These are phyloP conservation scores for Agrilus biguttatus DNA, from an alignment of 2,888 invertebrate species.

Conservation along the genomic window DNA sequence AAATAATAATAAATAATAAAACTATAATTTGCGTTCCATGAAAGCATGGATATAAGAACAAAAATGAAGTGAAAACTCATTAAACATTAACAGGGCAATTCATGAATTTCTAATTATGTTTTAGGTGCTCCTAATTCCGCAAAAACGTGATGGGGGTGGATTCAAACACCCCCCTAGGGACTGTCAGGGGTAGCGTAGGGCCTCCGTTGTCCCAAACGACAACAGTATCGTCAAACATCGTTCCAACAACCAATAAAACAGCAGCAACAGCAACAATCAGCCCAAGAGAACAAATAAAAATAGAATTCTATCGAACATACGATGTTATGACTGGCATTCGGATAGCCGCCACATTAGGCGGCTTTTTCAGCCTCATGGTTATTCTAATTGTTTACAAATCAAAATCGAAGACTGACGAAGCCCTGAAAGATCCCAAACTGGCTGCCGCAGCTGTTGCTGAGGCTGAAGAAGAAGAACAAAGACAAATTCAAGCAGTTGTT, in stretches of 20 bases:
- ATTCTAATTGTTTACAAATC: slow-evolving; percentile 84
- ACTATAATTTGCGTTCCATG: no score
- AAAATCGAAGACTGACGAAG: slow-evolving; percentile 61
- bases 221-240: background rate
- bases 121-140: no score
- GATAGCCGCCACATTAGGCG: slow-evolving; percentile 81
- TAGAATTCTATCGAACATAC: slow-evolving; percentile 79
- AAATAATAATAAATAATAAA: no score
- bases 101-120: no score
- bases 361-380: slow-evolving; percentile 84
- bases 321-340: slow-evolving; percentile 89
- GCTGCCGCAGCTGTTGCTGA: slow-evolving; percentile 59
- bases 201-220: slow-evolving; percentile 5
- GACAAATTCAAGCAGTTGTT: slow-evolving; percentile 57
- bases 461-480: slow-evolving; percentile 58
- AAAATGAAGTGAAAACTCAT: no score
- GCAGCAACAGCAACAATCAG: slow-evolving; percentile 13
- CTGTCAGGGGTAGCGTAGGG: slow-evolving; percentile 5
- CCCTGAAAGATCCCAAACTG: slow-evolving; percentile 63
- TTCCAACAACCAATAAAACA: slow-evolving; percentile 9
- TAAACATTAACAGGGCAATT: no score
- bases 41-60: no score
- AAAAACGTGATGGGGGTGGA: no score
- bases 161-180: no score
- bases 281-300: slow-evolving; percentile 46